Conservation (phyloP, 2,888 invertebrate genomes). For the Bombyx huttoni region DNA sequence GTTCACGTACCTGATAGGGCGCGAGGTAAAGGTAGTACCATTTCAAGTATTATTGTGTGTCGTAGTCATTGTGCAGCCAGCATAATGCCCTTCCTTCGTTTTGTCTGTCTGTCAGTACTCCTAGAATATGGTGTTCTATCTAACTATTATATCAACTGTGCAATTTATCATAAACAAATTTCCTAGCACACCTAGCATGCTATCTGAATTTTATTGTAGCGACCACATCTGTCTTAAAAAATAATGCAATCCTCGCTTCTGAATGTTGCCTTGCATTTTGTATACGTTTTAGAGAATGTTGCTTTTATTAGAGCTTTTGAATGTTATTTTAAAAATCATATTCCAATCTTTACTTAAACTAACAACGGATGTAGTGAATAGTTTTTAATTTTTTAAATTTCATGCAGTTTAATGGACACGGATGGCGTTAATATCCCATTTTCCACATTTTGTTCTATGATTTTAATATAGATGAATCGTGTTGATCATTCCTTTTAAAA, state of each 20-base stretch:
- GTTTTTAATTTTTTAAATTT: too few species aligned
- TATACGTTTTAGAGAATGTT: background rate
- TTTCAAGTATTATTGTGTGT: constrained; percentile 71
- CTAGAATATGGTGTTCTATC: constrained; percentile 64
- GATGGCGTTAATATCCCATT: too few species aligned
- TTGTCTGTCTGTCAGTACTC: constrained; percentile 55
- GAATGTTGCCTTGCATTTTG: background rate
- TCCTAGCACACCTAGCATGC: too few species aligned
- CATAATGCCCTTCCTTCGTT: constrained; percentile 60
- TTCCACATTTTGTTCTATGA: too few species aligned
- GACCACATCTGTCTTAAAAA: background rate
- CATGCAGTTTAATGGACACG: too few species aligned
- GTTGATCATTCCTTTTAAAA: too few species aligned
- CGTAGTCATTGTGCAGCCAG: constrained; percentile 70
- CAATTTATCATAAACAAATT: background rate
- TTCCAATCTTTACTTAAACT: too few species aligned
- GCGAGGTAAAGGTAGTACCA: constrained; percentile 80
- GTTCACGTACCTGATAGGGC: constrained; percentile 98
- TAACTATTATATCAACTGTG: background rate
- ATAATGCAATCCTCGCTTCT: background rate
- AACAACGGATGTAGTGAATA: too few species aligned
- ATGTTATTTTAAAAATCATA: too few species aligned
- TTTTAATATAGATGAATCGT: too few species aligned
- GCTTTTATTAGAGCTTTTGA: too few species aligned
- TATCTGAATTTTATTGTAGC: too few species aligned